Evolutionary conservation across 2,888 invertebrate genomes (phyloP), one percentile per base, ranked within the genome.

Genomic region (Caenorhabditis sinica): DNA sequence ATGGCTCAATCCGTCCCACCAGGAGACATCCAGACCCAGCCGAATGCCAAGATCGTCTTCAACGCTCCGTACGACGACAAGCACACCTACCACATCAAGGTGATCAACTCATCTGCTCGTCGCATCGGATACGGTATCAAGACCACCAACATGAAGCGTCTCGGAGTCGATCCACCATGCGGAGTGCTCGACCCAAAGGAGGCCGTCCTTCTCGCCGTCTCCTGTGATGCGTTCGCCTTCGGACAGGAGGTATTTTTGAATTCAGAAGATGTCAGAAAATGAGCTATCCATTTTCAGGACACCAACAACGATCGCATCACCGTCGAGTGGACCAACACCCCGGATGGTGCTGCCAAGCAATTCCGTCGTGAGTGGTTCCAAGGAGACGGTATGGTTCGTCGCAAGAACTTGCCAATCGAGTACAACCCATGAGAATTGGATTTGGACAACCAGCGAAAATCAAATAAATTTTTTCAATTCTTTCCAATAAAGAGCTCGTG

Each of bases 121-220:
- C 89, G 90, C 60, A 91, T 90, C 86, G 90, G 90, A 45, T 91
- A 87, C 86, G 90, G 90, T 66, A 86, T 90, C 88, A 91, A 90
- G 89, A 90, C 90, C 33, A 90, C 89, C 85, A 90, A 90, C 86
- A 87, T 90, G 88, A 87, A 87, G 83, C 86, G 91, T 69, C 87
- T 91, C 65, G 87, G 86, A 58, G 88, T 89, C 51, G 91, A 90
- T 72, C 90, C 90, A 56, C 88, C 88, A 68, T 86, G 88, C 15
- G 63, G 63, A 49, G 49, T 49, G 4, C 49, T 49, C 49, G 49
- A 49, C 43, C 63, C 63, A 43, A 63, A 63, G 63, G 63, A 63
- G 63, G 63, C 63, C 28, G 63, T 63, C 25, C 63, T 49, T 20
- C 49, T 49, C 49, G 49, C 49, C 20, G 49, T 49, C 49, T 49